Conservation (phyloP, 1,140 invertebrate genomes). For the Nasonia vitripennis region DNA sequence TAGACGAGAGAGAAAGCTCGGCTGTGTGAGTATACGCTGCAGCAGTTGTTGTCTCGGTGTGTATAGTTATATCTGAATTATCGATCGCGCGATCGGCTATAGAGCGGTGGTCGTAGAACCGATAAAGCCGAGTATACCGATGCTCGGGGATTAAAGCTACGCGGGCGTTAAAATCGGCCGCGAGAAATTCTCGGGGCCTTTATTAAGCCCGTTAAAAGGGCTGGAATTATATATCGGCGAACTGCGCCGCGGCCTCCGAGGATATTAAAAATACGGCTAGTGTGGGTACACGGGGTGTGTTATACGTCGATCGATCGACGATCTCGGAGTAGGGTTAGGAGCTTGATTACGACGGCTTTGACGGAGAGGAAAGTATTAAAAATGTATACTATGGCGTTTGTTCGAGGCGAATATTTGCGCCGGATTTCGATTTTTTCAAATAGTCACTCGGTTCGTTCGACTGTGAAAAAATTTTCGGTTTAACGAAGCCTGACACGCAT, state of each 20-base stretch:
- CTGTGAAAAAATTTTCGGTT: no score
- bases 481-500: no score
- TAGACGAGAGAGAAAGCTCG: slow-evolving; percentile 1
- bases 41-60: background rate
- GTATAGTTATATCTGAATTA: slow-evolving; percentile 38
- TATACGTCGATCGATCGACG: background rate
- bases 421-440: no score
- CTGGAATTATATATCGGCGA: slow-evolving; percentile 14
- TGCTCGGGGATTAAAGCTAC: slow-evolving; percentile 20
- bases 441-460: no score
- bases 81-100: slow-evolving; percentile 30
- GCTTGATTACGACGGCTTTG: background rate
- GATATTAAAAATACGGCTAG: slow-evolving; percentile 29
- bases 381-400: no score
- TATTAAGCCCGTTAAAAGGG: slow-evolving; percentile 37
- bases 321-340: no score
- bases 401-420: no score
- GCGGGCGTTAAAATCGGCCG: slow-evolving; percentile 37
- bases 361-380: no score
- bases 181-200: slow-evolving; percentile 41
- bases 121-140: slow-evolving; percentile 26
- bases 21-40: background rate
- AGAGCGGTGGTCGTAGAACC: background rate
- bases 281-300: background rate
- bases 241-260: no score